Conservation (phyloP, 2,888 invertebrate genomes). For the Seira musarum region DNA sequence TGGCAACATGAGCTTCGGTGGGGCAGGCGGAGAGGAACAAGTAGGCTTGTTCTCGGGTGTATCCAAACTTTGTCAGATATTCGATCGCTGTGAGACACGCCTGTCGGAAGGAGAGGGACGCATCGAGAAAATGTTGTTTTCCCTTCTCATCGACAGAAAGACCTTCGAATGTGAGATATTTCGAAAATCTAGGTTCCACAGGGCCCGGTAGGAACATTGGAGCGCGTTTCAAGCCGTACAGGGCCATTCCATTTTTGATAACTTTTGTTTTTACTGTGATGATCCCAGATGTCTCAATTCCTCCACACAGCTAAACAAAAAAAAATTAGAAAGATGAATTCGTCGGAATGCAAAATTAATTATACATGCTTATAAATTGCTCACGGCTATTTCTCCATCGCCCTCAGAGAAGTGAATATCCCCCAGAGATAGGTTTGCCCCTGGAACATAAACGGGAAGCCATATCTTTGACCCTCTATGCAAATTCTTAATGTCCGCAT, state of each 20-base stretch:
- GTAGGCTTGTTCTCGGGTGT: conserved; percentile 56
- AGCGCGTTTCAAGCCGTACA: conserved; percentile 51
- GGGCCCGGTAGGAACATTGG: conserved; percentile 58
- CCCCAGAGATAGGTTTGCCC: conserved; percentile 62
- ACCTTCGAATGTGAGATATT: conserved; percentile 62
- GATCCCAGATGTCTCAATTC: conserved; percentile 62
- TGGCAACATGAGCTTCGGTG: conserved; percentile 52
- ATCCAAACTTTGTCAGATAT: conserved; percentile 63
- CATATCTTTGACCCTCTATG: conserved; percentile 62
- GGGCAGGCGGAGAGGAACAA: conserved; percentile 51
- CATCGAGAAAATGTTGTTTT: conserved; percentile 61
- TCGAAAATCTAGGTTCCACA: conserved; percentile 54
- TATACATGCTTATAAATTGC: neutral
- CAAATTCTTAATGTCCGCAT: conserved; percentile 66
- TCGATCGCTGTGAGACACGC: conserved; percentile 59
- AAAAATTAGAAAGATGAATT: neutral
- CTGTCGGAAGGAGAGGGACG: conserved; percentile 57
- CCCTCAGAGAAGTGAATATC: conserved; percentile 65
- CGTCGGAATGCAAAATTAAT: neutral
- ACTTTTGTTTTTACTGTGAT: conserved; percentile 51
- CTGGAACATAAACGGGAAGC: conserved; percentile 63
- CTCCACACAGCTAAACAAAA: conserved; percentile 57
- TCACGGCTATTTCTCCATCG: conserved; percentile 64
- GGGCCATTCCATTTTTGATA: conserved; percentile 58
- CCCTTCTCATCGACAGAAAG: conserved; percentile 60